phyloP scores from a whole-genome alignment of 2,888 invertebrate genomes.

The Crematogaster levior region DNA sequence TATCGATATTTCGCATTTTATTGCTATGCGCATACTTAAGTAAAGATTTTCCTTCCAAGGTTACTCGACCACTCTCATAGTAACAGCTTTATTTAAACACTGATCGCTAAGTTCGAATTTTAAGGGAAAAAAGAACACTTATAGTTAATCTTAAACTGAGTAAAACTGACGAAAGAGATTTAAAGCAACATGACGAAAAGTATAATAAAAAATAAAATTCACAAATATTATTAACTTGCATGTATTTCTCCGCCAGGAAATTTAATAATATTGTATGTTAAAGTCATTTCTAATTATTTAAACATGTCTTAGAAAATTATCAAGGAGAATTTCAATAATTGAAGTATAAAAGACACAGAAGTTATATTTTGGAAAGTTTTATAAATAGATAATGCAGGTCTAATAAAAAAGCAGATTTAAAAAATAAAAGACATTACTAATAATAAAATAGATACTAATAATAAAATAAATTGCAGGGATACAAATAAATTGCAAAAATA shows the following conservation, averaged over 20 bases:
- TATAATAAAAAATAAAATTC: not conserved
- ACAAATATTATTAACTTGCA: not conserved
- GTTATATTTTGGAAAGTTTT: not conserved
- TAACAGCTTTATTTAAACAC: not conserved
- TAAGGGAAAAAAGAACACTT: not conserved
- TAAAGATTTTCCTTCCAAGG: not conserved
- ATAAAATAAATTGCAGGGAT: too few relatives aligned
- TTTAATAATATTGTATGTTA: not conserved
- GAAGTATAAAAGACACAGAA: not conserved
- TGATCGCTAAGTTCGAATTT: not conserved
- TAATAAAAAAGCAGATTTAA: not conserved
- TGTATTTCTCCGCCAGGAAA: not conserved
- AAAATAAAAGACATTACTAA: too few relatives aligned
- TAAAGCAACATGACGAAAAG: not conserved
- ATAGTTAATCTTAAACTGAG: not conserved
- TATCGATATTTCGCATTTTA: conserved; percentile 55
- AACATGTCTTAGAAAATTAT: not conserved
- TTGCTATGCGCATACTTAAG: conserved; percentile 46
- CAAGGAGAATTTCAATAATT: not conserved
- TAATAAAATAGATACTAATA: too few relatives aligned
- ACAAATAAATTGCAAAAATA: conserved; percentile 4
- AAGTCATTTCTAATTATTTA: not conserved
- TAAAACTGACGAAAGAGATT: not conserved
- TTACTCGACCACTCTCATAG: conserved; percentile 14
- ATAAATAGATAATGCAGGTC: not conserved